Percentiles rank a stretch among this genome's conserved stretches.
phyloP scores from a whole-genome alignment of 1,140 invertebrate genomes.

The Rhysida immarginata region DNA sequence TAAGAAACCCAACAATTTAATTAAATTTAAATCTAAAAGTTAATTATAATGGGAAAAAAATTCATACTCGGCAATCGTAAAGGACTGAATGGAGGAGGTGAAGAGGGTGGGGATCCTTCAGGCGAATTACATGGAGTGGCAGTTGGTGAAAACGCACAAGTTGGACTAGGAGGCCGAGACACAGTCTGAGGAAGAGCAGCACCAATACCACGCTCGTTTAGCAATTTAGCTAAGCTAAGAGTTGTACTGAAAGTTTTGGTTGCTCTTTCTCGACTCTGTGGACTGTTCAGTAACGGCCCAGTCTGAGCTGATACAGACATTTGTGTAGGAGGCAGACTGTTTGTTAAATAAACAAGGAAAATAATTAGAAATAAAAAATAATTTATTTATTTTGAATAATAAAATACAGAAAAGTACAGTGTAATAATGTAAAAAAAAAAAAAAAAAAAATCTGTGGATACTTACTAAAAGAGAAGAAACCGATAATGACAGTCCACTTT shows the following conservation, averaged over 20 bases:
- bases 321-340: conserved; percentile 14
- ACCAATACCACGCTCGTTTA: conserved; percentile 58
- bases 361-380: background rate
- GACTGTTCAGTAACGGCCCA: conserved; percentile 13
- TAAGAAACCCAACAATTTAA: background rate
- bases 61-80: conserved; percentile 15
- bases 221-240: conserved; percentile 55
- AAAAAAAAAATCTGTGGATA: too few species aligned
- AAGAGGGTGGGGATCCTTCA: conserved; percentile 39
- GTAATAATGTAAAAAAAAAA: background rate
- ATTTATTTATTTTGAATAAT: background rate
- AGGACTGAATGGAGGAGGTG: conserved; percentile 23
- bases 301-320: conserved; percentile 19
- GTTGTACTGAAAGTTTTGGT: conserved; percentile 64
- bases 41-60: too few species aligned
- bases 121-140: conserved; percentile 70
- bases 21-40: background rate
- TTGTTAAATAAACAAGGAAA: background rate
- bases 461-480: too few species aligned
- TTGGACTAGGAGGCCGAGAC: conserved; percentile 38
- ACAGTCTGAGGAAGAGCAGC: conserved; percentile 37
- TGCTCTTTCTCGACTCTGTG: conserved; percentile 31
- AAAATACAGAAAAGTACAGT: background rate
- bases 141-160: conserved; percentile 47
- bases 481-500: too few species aligned